phyloP scores from a whole-genome alignment of 1,140 invertebrate species.

The Euborellia annulipes region DNA sequence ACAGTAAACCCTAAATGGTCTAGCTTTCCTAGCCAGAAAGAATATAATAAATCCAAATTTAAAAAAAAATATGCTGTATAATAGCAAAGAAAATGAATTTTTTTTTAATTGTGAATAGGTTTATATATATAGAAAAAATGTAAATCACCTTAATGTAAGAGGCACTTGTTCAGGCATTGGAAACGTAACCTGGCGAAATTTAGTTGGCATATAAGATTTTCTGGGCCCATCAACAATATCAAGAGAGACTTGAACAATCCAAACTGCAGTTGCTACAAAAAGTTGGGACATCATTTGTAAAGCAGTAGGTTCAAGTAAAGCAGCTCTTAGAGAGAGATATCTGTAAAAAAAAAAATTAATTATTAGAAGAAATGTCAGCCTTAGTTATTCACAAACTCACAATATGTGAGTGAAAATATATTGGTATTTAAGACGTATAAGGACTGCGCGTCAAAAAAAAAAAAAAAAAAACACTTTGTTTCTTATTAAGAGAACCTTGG shows the following conservation, averaged over 20 bases:
- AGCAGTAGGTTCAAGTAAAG: constrained; percentile 52
- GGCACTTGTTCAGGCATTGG: constrained; percentile 45
- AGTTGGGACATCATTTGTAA: constrained; percentile 54
- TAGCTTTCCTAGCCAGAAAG: too few species aligned
- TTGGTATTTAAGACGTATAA: not conserved
- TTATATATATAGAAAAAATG: not conserved
- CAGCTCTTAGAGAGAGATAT: constrained; percentile 47
- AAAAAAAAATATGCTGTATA: too few species aligned
- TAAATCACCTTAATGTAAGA: constrained; percentile 39
- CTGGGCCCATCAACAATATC: constrained; percentile 23
- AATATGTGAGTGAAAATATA: not conserved
- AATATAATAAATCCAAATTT: too few species aligned
- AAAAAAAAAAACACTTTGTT: too few species aligned
- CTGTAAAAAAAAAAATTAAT: constrained; percentile 27
- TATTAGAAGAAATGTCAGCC: too few species aligned
- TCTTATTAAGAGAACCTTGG: too few species aligned
- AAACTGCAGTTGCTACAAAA: constrained; percentile 63
- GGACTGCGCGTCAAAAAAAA: too few species aligned
- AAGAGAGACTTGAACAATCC: constrained; percentile 64
- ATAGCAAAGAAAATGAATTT: too few species aligned
- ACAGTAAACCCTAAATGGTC: too few species aligned
- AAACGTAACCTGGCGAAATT: constrained; percentile 39
- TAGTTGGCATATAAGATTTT: constrained; percentile 35
- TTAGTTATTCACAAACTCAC: constrained; percentile 7
- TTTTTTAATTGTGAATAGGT: constrained; percentile 5